Conservation (phyloP, 2,113 vertebrate species). For the Myotis yumanensis region DNA sequence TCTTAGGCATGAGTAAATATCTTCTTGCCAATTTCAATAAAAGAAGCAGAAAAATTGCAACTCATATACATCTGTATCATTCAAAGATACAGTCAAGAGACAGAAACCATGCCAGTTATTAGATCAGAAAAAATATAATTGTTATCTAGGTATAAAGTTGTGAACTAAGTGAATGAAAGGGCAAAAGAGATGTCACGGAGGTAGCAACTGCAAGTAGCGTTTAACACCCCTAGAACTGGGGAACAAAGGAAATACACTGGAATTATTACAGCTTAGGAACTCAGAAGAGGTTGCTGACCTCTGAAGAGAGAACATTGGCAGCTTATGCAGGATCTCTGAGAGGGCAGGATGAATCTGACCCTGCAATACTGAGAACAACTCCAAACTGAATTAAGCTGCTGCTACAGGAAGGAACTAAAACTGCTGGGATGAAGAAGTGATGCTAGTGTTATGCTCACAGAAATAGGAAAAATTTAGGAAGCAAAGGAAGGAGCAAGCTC, state of each 20-base stretch:
- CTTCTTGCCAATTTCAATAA: constrained; percentile 60
- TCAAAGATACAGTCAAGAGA: constrained; percentile 4
- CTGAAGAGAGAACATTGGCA: not conserved
- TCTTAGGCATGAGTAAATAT: constrained; percentile 52
- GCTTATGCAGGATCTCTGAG: not conserved
- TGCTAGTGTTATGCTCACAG: not conserved
- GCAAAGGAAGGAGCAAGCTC: not conserved
- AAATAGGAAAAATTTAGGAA: not conserved
- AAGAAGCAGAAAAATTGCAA: constrained; percentile 44
- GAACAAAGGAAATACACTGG: not conserved
- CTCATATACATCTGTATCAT: not conserved
- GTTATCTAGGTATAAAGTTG: not conserved
- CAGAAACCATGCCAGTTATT: not conserved
- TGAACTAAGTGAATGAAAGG: constrained; percentile 33
- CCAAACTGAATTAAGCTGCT: not conserved
- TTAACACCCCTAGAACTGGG: not conserved
- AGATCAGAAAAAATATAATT: constrained; percentile 23
- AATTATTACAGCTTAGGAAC: not conserved
- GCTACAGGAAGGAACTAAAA: not conserved
- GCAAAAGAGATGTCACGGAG: not conserved
- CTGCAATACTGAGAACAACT: not conserved
- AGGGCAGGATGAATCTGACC: not conserved
- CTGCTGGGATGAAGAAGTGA: not conserved
- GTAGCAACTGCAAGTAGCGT: not conserved
- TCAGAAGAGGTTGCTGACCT: not conserved